Conservation (phyloP, 2,113 vertebrate genomes). For the Cairina moschata region DNA sequence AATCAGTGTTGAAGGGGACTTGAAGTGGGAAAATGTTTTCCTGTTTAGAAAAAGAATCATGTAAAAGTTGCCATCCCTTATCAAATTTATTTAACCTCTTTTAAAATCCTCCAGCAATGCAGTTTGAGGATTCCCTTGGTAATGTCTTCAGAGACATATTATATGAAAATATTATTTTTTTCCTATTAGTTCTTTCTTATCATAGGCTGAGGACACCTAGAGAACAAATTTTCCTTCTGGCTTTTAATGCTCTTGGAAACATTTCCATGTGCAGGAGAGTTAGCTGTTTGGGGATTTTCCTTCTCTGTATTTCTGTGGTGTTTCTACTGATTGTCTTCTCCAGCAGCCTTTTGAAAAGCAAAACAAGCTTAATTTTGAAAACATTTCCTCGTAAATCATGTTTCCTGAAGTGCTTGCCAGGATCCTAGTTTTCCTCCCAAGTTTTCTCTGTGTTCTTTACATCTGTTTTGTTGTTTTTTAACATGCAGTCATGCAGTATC, state of each 20-base stretch:
- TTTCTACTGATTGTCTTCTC: neutral
- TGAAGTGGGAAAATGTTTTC: neutral
- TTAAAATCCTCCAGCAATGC: neutral
- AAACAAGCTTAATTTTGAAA: conserved; percentile 15
- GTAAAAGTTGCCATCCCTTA: neutral
- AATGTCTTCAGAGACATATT: neutral
- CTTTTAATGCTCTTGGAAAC: neutral
- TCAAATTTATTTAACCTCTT: neutral
- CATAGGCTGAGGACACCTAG: neutral
- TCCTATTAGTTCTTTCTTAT: neutral
- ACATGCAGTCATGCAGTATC: rapidly evolving
- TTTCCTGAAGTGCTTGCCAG: neutral
- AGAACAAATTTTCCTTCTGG: neutral
- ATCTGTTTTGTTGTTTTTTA: neutral
- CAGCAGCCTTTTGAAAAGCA: neutral
- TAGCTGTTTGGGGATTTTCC: neutral
- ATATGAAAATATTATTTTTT: neutral
- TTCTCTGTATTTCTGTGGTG: neutral
- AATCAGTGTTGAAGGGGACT: neutral
- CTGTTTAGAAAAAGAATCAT: neutral
- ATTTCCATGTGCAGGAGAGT: neutral
- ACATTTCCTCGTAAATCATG: neutral
- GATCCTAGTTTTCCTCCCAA: neutral
- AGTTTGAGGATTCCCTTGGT: neutral
- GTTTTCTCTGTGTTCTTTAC: neutral